Evolutionary conservation across 2,113 vertebrate genomes (phyloP).

Genomic region (Hippoglossus stenolepis): DNA sequence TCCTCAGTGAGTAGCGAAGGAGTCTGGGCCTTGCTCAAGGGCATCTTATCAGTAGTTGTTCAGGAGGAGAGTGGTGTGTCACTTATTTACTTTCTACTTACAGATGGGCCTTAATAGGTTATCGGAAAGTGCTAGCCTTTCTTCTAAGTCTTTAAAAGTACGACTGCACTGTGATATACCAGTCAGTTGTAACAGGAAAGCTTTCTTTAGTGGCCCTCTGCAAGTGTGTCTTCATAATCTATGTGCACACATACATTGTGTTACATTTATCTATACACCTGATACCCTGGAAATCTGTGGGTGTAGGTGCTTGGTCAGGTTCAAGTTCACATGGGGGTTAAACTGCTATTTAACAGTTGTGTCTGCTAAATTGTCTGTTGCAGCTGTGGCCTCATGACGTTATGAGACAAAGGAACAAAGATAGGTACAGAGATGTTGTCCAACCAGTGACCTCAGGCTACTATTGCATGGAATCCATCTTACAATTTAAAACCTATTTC

Average conservation of each 20-base stretch:
- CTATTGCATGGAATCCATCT: no score
- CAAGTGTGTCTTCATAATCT: background rate
- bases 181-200: background rate
- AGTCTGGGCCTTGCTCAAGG: constrained; percentile 16
- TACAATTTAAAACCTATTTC: no score
- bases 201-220: background rate
- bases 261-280: constrained; percentile 23
- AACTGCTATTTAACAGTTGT: constrained; percentile 18
- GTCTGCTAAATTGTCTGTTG: constrained; percentile 14
- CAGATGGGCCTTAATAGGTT: background rate
- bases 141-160: background rate
- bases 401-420: background rate
- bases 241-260: background rate
- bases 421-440: background rate
- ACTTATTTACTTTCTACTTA: constrained; percentile 2
- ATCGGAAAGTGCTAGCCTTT: background rate
- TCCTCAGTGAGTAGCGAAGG: background rate
- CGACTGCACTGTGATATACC: no score
- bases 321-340: constrained; percentile 14
- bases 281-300: constrained; percentile 25
- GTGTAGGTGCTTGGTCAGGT: constrained; percentile 14
- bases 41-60: constrained; percentile 8
- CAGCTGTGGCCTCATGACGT: constrained; percentile 26
- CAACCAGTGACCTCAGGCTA: no score
- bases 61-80: background rate